Conservation (phyloP, 2,113 vertebrate genomes). For the Stigmatopora argus region DNA sequence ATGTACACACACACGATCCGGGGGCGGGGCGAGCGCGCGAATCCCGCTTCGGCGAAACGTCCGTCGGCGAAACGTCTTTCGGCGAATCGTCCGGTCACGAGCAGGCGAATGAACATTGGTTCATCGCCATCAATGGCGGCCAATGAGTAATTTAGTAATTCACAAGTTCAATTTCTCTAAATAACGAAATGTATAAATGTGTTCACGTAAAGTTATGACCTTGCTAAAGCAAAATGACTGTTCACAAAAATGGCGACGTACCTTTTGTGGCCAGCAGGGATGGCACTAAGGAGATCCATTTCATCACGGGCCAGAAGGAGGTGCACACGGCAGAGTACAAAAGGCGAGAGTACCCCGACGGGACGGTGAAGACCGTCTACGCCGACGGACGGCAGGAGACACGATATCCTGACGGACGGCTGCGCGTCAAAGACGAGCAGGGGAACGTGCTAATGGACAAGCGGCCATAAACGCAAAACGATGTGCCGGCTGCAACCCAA, state of each 20-base stretch:
- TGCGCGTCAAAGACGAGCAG: conserved; percentile 87
- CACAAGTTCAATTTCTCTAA: no score
- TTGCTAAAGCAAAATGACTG: neutral
- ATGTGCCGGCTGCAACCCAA: neutral
- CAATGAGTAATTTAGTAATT: no score
- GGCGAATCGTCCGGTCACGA: no score
- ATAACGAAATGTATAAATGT: no score
- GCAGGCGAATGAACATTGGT: no score
- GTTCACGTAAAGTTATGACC: neutral
- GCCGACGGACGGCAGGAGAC: conserved; percentile 88
- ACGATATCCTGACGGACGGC: conserved; percentile 79
- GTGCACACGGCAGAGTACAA: conserved; percentile 86
- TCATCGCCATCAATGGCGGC: no score
- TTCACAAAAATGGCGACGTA: neutral
- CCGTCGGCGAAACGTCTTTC: no score
- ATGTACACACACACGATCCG: no score
- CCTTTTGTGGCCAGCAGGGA: conserved; percentile 67
- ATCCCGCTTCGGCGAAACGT: no score
- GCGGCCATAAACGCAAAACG: conserved; percentile 15
- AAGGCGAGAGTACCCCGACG: conserved; percentile 89
- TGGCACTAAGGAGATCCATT: conserved; percentile 87
- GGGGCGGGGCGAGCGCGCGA: no score
- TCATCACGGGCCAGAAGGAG: conserved; percentile 91
- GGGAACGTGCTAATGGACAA: conserved; percentile 83
- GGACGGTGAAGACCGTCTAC: conserved; percentile 89